A percentile compares a stretch with the other conserved stretches of the same genome.
phyloP scores from a whole-genome alignment of 2,113 vertebrate species.

The Zosterops lateralis region DNA sequence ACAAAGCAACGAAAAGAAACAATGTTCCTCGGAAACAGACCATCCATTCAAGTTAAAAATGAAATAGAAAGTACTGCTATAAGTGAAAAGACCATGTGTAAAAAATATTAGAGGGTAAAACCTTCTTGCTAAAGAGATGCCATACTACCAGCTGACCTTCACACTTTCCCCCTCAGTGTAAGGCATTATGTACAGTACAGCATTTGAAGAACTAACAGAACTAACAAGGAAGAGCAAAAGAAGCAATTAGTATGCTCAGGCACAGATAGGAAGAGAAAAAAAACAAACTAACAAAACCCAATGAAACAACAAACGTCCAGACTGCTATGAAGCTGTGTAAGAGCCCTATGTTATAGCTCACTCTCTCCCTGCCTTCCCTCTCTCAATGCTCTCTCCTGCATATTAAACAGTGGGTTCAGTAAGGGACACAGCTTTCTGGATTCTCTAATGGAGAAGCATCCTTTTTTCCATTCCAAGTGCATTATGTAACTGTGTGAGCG shows the following conservation, averaged over 20 bases:
- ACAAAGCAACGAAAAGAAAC: constrained; percentile 25
- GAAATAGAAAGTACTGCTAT: not conserved
- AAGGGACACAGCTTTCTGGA: constrained; percentile 25
- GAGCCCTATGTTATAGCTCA: not conserved
- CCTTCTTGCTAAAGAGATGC: not conserved
- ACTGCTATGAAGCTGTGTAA: not conserved
- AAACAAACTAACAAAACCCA: not conserved
- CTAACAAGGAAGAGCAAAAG: constrained; percentile 43
- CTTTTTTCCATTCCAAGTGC: constrained; percentile 43
- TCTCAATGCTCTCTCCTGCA: not conserved
- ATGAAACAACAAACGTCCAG: not conserved
- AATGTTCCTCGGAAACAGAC: not conserved
- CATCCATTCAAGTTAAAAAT: constrained; percentile 37
- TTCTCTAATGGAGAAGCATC: constrained; percentile 27
- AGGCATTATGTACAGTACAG: not conserved
- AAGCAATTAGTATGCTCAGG: constrained; percentile 39
- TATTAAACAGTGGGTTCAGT: constrained; percentile 63
- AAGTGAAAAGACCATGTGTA: constrained; percentile 31
- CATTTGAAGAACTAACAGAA: constrained; percentile 21
- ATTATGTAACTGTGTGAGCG: constrained; percentile 16
- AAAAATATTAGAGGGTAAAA: constrained; percentile 41
- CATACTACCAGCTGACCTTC: constrained; percentile 23
- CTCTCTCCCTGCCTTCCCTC: not conserved
- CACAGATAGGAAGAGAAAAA: not conserved
- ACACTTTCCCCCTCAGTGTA: constrained; percentile 2